phyloP scores from a whole-genome alignment of 2,888 invertebrate species.

The Agapetus fuscipes region DNA sequence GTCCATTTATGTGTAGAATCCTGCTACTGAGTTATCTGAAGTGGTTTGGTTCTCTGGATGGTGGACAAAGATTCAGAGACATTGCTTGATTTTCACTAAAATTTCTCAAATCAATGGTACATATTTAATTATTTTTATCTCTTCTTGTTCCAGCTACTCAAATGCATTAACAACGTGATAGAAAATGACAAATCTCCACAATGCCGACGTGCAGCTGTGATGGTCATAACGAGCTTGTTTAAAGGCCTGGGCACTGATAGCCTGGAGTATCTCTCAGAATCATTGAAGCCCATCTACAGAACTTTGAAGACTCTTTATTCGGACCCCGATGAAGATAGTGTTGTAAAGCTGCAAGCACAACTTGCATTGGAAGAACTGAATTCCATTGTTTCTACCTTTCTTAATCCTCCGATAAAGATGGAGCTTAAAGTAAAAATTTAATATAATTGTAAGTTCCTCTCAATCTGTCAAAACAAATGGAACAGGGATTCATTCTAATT shows the following conservation, averaged over 20 bases:
- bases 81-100: too few relatives aligned
- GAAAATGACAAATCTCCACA: slow-evolving; percentile 60
- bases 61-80: too few relatives aligned
- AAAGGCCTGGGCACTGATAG: slow-evolving; percentile 65
- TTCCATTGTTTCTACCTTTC: slow-evolving; percentile 51
- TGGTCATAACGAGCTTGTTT: slow-evolving; percentile 64
- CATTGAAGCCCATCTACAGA: slow-evolving; percentile 60
- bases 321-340: slow-evolving; percentile 53
- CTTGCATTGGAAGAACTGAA: slow-evolving; percentile 70
- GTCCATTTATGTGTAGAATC: too few relatives aligned
- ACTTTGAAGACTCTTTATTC: slow-evolving; percentile 55
- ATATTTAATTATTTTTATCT: background rate
- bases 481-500: too few relatives aligned
- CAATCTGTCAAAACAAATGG: too few relatives aligned
- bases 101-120: too few relatives aligned
- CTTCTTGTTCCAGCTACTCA: slow-evolving; percentile 57
- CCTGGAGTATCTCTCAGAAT: slow-evolving; percentile 54
- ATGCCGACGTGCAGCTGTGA: slow-evolving; percentile 68
- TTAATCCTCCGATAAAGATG: too few relatives aligned
- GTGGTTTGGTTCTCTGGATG: too few relatives aligned
- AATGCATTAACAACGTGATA: slow-evolving; percentile 58
- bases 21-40: too few relatives aligned
- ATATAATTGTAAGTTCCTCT: too few relatives aligned
- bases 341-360: slow-evolving; percentile 64
- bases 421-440: too few relatives aligned